These are phyloP conservation scores for Tupiocoris notatus DNA, from an alignment of 2,888 invertebrate genomes.

Conservation along the genomic window DNA sequence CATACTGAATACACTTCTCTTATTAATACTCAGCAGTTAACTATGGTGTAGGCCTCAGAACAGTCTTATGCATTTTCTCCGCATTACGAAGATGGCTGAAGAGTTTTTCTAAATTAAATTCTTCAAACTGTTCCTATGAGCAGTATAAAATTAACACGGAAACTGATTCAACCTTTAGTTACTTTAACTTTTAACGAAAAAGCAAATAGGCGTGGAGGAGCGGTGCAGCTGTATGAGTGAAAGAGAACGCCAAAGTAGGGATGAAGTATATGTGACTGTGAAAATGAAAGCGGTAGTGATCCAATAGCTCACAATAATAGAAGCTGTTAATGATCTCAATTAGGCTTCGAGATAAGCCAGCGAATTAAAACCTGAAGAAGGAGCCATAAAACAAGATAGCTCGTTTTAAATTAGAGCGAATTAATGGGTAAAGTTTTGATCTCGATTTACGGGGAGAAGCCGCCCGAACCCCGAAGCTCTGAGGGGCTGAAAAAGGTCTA, in stretches of 20 bases:
- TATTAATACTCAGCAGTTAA: too few species aligned
- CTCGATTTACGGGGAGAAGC: slow-evolving; percentile 46
- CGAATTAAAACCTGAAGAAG: slow-evolving; percentile 47
- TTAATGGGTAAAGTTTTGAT: slow-evolving; percentile 48
- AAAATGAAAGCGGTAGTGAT: too few species aligned
- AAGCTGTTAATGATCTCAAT: slow-evolving; percentile 46
- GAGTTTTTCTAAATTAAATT: too few species aligned
- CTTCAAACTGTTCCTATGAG: too few species aligned
- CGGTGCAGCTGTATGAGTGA: not conserved
- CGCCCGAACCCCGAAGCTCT: slow-evolving; percentile 19
- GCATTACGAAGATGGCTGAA: too few species aligned
- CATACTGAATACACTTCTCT: too few species aligned
- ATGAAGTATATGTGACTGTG: too few species aligned
- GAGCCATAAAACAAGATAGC: slow-evolving; percentile 47
- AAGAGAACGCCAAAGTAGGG: too few species aligned
- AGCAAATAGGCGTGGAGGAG: not conserved
- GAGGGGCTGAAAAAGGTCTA: slow-evolving; percentile 31
- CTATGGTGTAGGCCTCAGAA: too few species aligned
- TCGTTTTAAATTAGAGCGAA: slow-evolving; percentile 48
- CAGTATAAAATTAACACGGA: too few species aligned
- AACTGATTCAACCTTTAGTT: too few species aligned
- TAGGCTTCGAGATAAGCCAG: slow-evolving; percentile 45
- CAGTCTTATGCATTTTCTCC: too few species aligned
- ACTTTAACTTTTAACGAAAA: not conserved
- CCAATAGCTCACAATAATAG: slow-evolving; percentile 27